A percentile compares a stretch with the other conserved stretches of the same genome.
phyloP scores from a whole-genome alignment of 2,113 vertebrate genomes.

The Capreolus pygargus region DNA sequence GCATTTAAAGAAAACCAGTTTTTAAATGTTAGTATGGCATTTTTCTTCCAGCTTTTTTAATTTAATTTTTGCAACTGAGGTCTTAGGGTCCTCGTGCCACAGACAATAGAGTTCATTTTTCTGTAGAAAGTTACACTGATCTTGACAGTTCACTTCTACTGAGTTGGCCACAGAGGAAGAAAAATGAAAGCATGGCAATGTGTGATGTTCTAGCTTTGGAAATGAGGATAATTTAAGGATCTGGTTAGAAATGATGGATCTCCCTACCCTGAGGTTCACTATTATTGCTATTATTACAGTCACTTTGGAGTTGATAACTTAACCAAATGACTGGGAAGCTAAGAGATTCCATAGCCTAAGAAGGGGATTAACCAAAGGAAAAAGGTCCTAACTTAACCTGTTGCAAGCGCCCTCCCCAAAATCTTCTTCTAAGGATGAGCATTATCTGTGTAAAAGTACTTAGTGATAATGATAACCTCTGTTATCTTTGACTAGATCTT shows the following conservation, averaged over 20 bases:
- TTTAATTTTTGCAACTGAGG: conserved; percentile 60
- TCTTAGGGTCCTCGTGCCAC: background rate
- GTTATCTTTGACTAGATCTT: background rate
- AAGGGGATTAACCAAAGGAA: background rate
- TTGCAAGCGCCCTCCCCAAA: background rate
- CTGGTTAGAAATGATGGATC: background rate
- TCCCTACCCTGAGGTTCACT: background rate
- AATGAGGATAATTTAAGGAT: background rate
- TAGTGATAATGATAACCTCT: background rate
- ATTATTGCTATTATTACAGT: background rate
- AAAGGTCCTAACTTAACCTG: background rate
- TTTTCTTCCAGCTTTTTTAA: conserved; percentile 71
- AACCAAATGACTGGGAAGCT: background rate
- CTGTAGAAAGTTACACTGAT: background rate
- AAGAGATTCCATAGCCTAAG: background rate
- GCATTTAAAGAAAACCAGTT: background rate
- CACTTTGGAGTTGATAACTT: background rate
- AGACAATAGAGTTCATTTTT: background rate
- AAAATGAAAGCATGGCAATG: background rate
- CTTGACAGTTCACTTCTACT: conserved; percentile 58
- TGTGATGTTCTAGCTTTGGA: background rate
- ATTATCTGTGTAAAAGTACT: background rate
- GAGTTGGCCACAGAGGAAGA: conserved; percentile 46
- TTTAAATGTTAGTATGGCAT: conserved; percentile 46
- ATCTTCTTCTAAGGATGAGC: background rate